Conservation (phyloP, 1,140 invertebrate species). For the Drosophila lacteicornis region DNA sequence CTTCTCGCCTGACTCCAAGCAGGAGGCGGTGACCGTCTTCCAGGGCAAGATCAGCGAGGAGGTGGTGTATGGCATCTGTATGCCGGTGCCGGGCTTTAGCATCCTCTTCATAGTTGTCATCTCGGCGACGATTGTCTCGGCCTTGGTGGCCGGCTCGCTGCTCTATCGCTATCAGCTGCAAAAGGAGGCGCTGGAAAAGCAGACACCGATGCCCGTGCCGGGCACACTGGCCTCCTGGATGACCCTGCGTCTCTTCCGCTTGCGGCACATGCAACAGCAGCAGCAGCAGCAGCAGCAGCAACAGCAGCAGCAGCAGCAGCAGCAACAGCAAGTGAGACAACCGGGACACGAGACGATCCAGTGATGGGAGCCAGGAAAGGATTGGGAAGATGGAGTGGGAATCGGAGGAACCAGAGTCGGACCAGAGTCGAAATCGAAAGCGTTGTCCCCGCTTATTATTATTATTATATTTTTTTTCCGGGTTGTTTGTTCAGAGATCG, state of each 20-base stretch:
- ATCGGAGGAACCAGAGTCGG: slow-evolving; percentile 3
- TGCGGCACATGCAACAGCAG: slow-evolving; percentile 85
- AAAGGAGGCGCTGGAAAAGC: slow-evolving; percentile 87
- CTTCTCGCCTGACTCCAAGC: slow-evolving; percentile 92
- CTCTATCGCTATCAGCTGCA: slow-evolving; percentile 91
- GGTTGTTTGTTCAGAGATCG: slow-evolving; percentile 50
- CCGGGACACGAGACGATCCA: slow-evolving; percentile 73
- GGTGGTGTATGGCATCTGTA: slow-evolving; percentile 95
- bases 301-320: slow-evolving; percentile 46
- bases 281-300: slow-evolving; percentile 67
- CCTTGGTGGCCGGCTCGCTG: slow-evolving; percentile 91
- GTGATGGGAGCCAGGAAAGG: slow-evolving; percentile 26
- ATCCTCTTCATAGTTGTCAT: slow-evolving; percentile 94
- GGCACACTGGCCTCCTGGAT: slow-evolving; percentile 90
- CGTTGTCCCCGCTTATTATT: slow-evolving; percentile 40
- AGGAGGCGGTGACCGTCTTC: slow-evolving; percentile 93
- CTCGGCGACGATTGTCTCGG: slow-evolving; percentile 92
- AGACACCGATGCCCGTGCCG: slow-evolving; percentile 85
- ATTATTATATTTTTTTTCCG: slow-evolving; percentile 38
- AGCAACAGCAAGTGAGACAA: slow-evolving; percentile 43
- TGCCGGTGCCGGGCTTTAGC: slow-evolving; percentile 95
- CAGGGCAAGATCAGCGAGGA: slow-evolving; percentile 94
- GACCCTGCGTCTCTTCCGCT: slow-evolving; percentile 88
- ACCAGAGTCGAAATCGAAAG: slow-evolving; percentile 14
- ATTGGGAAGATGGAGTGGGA: not conserved